Evolutionary conservation across 2,113 vertebrate species (phyloP), one percentile per base, ranked within the genome.

Genomic region (Varanus komodoensis): DNA sequence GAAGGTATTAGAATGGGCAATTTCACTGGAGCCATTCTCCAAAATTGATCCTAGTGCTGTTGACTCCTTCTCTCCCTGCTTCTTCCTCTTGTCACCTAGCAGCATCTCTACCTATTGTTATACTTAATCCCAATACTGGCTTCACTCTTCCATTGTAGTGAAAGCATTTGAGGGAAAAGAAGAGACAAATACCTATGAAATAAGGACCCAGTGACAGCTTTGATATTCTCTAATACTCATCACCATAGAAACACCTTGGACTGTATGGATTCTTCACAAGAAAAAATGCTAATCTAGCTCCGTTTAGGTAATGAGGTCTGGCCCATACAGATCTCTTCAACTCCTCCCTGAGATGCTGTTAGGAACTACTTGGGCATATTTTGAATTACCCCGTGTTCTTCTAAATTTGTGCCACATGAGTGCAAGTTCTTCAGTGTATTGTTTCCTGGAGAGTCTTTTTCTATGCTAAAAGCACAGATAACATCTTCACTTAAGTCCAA

Each of bases 241-340:
- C 91, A 87, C 94, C 44, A 15, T 97, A 95, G 91, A 91, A 94
- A 95, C 96, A 88, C 91, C 94, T 94, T 91, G 90, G 94, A 77
- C 44, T 79, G 95, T 91, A 88, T 92, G 93, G 94, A 95, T 95
- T 89, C 89, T 71, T 90, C 89, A 91, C 93, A 85, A 93, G 89
- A 93, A 95, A 88, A 95, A 88, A 73, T 17, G n/a, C 71, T 12
- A 77, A 93, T 94, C 89, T 96, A 90, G 93, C 91, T 89, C 90
- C 69, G 94, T 96, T 94, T 95, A 93, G 93, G 84, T 38, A 91
- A 92, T 88, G 92, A 96, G 87, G 92, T 95, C 92, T 96, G 95
- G 94, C 94, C 93, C 92, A 92, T 73, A 91, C 89, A 91, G 82
- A 93, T 91, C 93, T 95, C 90, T 91, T 94, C 67, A 91, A 69